Percentiles rank a stretch among this genome's conserved stretches.
Conservation (phyloP, 1,140 invertebrate species). For the Fopius arisanus region DNA sequence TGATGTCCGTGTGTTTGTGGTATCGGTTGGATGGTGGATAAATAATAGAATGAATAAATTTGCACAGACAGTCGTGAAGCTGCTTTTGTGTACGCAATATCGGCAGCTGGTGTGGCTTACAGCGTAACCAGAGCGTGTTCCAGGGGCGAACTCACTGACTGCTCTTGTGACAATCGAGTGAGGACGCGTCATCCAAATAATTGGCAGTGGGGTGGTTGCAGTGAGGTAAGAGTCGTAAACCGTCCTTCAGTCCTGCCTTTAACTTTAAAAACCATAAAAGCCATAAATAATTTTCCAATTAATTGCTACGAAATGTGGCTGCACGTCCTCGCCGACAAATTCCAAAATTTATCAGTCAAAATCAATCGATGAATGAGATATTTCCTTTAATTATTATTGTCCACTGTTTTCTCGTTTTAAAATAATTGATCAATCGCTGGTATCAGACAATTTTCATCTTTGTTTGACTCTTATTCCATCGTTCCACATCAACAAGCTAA, state of each 20-base stretch:
- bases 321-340: no score
- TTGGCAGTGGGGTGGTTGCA: slow-evolving; percentile 87
- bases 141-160: slow-evolving; percentile 85
- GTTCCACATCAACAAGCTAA: slow-evolving; percentile 20
- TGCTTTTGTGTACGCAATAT: slow-evolving; percentile 85
- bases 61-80: slow-evolving; percentile 83
- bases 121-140: slow-evolving; percentile 89
- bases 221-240: slow-evolving; percentile 68
- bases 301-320: no score
- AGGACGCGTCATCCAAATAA: slow-evolving; percentile 74
- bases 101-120: slow-evolving; percentile 88
- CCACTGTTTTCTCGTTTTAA: no score
- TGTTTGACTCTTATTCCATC: slow-evolving; percentile 10
- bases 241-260: background rate
- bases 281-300: no score
- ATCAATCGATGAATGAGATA: no score
- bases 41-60: slow-evolving; percentile 2
- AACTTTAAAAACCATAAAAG: background rate
- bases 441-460: background rate
- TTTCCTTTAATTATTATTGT: no score
- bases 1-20: background rate
- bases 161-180: slow-evolving; percentile 84
- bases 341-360: no score
- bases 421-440: no score
- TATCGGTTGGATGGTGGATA: background rate